A percentile compares a stretch with the other conserved stretches of the same genome.
phyloP scores from a whole-genome alignment of 2,113 vertebrate species.

The Sinocyclocheilus maitianheensis region DNA sequence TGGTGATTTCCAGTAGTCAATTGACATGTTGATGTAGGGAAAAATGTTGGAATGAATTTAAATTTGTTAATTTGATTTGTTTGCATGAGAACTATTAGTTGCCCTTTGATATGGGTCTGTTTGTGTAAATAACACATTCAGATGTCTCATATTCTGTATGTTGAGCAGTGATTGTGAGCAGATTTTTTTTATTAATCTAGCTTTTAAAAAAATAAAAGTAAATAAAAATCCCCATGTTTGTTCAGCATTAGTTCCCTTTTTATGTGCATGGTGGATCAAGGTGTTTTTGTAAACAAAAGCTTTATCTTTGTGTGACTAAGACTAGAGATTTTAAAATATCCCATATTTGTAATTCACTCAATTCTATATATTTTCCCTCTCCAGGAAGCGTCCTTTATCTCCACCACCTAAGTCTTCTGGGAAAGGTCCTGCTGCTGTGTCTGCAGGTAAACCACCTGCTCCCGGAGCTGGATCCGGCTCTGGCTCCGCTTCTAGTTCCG shows the following conservation, averaged over 20 bases:
- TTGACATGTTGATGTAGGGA: neutral
- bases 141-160: neutral
- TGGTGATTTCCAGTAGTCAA: conserved; percentile 7
- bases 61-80: neutral
- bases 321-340: neutral
- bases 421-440: conserved; percentile 79
- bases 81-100: conserved; percentile 47
- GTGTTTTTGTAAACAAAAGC: conserved; percentile 6
- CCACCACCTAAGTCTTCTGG: conserved; percentile 90
- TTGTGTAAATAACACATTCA: neutral
- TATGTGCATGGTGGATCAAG: neutral
- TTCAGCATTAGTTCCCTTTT: conserved; percentile 1
- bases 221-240: conserved; percentile 5
- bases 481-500: conserved; percentile 65
- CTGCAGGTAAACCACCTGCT: conserved; percentile 74
- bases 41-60: neutral
- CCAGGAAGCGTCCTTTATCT: conserved; percentile 89
- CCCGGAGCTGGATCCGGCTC: conserved; percentile 60
- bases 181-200: neutral
- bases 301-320: neutral
- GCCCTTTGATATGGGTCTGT: neutral
- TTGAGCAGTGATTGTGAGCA: neutral
- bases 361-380: neutral
- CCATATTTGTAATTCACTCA: neutral
- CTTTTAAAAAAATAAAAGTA: neutral